Evolutionary conservation across 2,113 vertebrate genomes (phyloP), one percentile per base, ranked within the genome.

Genomic region (Chitala chitala): DNA sequence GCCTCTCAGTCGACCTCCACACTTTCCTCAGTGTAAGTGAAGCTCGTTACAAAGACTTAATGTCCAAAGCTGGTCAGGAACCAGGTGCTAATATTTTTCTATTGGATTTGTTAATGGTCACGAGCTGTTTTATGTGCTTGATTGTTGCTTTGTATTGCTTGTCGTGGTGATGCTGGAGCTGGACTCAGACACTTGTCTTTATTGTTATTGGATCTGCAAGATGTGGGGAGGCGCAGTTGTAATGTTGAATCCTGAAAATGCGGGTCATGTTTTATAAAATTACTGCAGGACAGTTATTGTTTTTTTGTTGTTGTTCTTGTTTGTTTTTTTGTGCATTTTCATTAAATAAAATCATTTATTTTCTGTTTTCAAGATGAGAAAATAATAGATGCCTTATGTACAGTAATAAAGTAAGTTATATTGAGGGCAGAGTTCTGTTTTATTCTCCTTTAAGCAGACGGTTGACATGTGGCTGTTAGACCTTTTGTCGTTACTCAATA

Each of bases 91-190:
- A 81, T 79, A 38, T 72, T 75, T 78, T 48, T 75, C 66, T 71
- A 44, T 66, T 78, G 69, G 75, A 82, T 65, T 80, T 58, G 71
- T 77, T 53, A 15, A 5, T 65, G 58, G 77, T 78, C 24, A 59
- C 72, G 72, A 69, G 78, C 75, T 66, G 74, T 50, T 79, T 80
- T 75, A 84, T 4, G 46, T 42, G 26, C 51, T 33, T 80, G 72
- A 84, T 81, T 29, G 65, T 53, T 66, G 29, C 73, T 77, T 80
- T 72, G 78, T 87, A 83, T 71, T 87, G 72, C 84, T 83, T 88
- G 85, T 86, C 78, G 80, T 8, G 0, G 48, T n/a, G 65, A 86
- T 82, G 48, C 63, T 84, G 91, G 96, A 98, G 95, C 94, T 81
- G 94, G 96, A 89, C 94, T 97, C 94, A 84, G 83, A 85, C 70